Evolutionary conservation across 30 jellyfish, hydroid and myxozoan genomes (phyloP), one percentile per base, ranked within the genome.

Genomic region (Aurelia aurita): DNA sequence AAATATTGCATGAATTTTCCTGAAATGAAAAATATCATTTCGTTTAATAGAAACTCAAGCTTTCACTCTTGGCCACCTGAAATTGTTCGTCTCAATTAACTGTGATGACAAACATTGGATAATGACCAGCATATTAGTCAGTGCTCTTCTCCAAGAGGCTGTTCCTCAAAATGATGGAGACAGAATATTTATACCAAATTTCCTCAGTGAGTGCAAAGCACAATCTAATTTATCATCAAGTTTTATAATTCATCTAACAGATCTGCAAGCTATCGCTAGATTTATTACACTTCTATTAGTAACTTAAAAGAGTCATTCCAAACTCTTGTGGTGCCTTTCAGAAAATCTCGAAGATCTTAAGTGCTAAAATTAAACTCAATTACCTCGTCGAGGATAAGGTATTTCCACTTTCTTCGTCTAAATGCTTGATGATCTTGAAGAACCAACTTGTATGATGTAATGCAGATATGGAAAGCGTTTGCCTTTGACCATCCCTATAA

Each of bases 381-480:
- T 69, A 93, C 98, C 95, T 93, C 98, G 67, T 93, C 98, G 2
- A 93, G 96, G 75, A 93, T 93, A 27, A 93, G 84, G 67, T 93
- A 93, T 58, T 88, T 93, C 98, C 98, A 93, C 69, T 93, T 93
- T 58, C 97, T 69, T n/a, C 98, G 64, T 34, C 96, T 51, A 84
- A 93, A 93, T 0, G 98, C 97, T 76, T 93, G 98, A 70, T 93
- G 98, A 68, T 93, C 98, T 84, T 93, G 98, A 59, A 93, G 77
- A 21, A 93, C 98, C 34, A 93, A 60, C 35, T 93, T 93, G 85
- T 93, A 93, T 18, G 98, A 93, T 0, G 98, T 93, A 45, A 93
- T 88, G 86, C 98, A 93, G 29, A 93, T 93, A 72, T 93, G 98
- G 69, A 93, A 93, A 25, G 98, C 98, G 62, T 93, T 93, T n/a